Base-by-base conservation (phyloP, 2,113 vertebrate genomes). In the Pogonocichla stellata region DNA sequence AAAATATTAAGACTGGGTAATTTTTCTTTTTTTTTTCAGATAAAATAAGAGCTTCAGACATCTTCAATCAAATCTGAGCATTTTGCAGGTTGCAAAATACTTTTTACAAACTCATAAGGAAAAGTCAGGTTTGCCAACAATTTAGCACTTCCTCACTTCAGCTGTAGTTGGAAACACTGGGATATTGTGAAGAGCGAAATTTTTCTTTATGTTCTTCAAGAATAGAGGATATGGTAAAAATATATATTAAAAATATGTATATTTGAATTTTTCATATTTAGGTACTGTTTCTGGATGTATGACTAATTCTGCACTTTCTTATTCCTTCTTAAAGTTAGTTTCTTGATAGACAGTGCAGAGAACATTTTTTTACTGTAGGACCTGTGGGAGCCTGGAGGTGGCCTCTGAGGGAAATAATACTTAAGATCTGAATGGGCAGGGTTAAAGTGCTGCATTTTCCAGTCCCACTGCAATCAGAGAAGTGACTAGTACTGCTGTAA, bases 381-480 rank as follows among this genome's bases (percentile, higher is more conserved):
- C 72, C 67, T 40, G 22, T 61, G 47, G 38, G 38, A 97, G 5
- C 33, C n/a, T 75, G 50, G 22, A 84, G 66, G 38, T 91, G 84
- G 90, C 50, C 66, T 70, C 58, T 53, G 81, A 47, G 58, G 45
- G 43, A 77, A 91, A 71, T 91, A 77, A 90, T 15, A 34, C 47
- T 86, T 60, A 84, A 75, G 71, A 81, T 82, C 54, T 50, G 69
- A 94, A 93, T 45, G 33, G 86, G 18, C 29, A 72, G 91, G 79
- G 81, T 86, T 88, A 60, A 94, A 91, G 61, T 50, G 73, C 74
- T 91, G 89, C 50, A 86, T 94, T 92, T 92, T 94, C 75, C 86
- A 94, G 80, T 79, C 67, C 54, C n/a, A 43, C 74, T 96, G 96
- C 86, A 95, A 90, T 96, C 91, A 97, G 74, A 56, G 82, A 45